Conservation (phyloP, 2,888 invertebrate genomes). For the Deladenus siricidicola region DNA sequence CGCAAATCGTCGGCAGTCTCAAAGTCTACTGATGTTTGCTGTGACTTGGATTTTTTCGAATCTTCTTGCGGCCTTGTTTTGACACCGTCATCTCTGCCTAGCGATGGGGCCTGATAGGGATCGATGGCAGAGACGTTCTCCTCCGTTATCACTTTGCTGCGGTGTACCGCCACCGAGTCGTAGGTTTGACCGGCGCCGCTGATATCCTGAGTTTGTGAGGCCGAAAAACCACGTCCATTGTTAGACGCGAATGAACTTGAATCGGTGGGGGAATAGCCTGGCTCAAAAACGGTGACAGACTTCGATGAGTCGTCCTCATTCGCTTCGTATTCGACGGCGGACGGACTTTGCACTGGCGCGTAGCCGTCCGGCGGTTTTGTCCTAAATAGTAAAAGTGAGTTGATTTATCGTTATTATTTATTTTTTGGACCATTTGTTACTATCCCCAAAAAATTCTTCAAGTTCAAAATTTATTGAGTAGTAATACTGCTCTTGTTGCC, state of each 20-base stretch:
- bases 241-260: background rate
- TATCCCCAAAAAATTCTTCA: too few relatives aligned
- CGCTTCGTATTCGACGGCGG: slow-evolving; percentile 5
- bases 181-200: too few relatives aligned
- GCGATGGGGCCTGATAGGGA: too few relatives aligned
- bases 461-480: too few relatives aligned
- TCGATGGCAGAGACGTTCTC: slow-evolving; percentile 16
- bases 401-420: too few relatives aligned
- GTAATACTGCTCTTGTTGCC: background rate
- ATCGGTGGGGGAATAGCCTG: slow-evolving; percentile 13
- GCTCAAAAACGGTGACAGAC: slow-evolving; percentile 26
- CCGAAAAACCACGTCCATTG: background rate
- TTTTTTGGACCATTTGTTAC: too few relatives aligned
- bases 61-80: too few relatives aligned
- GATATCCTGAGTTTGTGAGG: background rate
- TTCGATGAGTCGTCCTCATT: slow-evolving; percentile 14
- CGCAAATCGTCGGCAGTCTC: slow-evolving; percentile 48
- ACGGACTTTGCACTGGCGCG: background rate
- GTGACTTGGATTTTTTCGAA: too few relatives aligned
- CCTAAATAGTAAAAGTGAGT: too few relatives aligned
- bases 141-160: background rate
- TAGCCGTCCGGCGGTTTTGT: background rate
- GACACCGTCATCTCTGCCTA: too few relatives aligned
- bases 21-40: slow-evolving; percentile 43
- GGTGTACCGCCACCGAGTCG: too few relatives aligned